Evolutionary conservation across 23 tunicate species (phyloP).

Genomic region (Botrylloides violaceus): DNA sequence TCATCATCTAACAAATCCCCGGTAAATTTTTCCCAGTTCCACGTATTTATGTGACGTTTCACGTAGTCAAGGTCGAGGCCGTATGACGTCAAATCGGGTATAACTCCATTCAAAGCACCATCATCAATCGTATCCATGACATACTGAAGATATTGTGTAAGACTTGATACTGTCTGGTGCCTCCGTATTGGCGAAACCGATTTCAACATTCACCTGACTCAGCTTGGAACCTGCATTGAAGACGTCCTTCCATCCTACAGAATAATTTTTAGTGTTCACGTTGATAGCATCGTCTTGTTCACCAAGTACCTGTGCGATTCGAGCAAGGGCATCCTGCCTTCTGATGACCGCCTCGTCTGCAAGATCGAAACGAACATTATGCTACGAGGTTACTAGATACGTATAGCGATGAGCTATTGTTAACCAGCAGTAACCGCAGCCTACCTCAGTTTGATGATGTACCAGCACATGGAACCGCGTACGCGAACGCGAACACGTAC

Average conservation of each 20-base stretch:
- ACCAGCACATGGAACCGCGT: no score
- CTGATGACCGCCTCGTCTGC: background rate
- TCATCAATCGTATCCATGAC: conserved; percentile 1
- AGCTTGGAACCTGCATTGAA: conserved; percentile 6
- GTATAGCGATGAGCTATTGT: no score
- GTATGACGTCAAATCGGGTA: conserved; percentile 38
- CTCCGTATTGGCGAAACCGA: background rate
- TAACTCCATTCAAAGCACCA: background rate
- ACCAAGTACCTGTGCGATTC: background rate
- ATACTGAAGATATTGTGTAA: background rate
- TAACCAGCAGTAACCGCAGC: no score
- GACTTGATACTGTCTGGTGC: background rate
- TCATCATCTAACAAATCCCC: conserved; percentile 21
- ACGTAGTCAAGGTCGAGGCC: conserved; percentile 32
- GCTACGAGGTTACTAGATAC: no score
- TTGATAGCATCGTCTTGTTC: conserved; percentile 9
- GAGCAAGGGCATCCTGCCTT: background rate
- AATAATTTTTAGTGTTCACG: background rate
- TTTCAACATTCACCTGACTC: background rate
- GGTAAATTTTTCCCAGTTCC: conserved; percentile 58
- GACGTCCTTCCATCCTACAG: conserved; percentile 23
- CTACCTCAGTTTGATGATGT: no score
- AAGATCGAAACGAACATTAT: background rate
- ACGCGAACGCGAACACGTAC: no score
- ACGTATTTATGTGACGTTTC: conserved; percentile 23